phyloP scores from a whole-genome alignment of 1,140 invertebrate species.

The Cydia pomonella region DNA sequence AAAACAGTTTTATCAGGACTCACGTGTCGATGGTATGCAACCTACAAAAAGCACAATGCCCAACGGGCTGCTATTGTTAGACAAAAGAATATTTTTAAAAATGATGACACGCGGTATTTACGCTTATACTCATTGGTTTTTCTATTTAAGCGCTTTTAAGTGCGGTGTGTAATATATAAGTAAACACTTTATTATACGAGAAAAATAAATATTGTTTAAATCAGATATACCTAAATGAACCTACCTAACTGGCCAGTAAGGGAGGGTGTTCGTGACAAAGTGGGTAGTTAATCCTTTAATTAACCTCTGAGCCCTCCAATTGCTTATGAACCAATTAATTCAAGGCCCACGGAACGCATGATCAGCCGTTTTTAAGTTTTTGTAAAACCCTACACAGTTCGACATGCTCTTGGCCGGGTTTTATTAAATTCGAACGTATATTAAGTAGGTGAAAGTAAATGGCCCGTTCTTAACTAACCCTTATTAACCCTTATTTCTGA shows the following conservation, averaged over 20 bases:
- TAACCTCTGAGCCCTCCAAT: conserved; percentile 1
- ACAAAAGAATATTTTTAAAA: not conserved
- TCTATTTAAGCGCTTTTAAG: no score
- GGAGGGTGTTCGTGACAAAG: not conserved
- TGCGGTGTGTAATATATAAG: no score
- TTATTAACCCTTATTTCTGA: not conserved
- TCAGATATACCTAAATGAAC: no score
- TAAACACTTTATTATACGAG: no score
- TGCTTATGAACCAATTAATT: not conserved
- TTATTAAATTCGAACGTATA: no score
- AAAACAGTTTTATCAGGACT: conserved; percentile 12
- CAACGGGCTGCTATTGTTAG: not conserved
- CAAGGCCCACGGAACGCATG: not conserved
- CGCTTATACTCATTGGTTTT: not conserved
- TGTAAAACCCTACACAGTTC: no score
- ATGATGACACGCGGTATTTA: not conserved
- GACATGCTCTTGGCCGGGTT: no score
- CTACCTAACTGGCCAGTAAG: no score
- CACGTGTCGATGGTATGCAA: not conserved
- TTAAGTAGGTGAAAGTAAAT: not conserved
- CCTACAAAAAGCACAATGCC: not conserved
- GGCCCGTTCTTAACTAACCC: not conserved
- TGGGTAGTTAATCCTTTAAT: conserved; percentile 5
- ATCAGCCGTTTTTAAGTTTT: no score
- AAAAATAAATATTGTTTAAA: no score